A percentile compares a stretch with the other conserved stretches of the same genome.
These are phyloP conservation scores for Heliconius sara DNA, from an alignment of 2,888 invertebrate genomes.

Conservation along the genomic window DNA sequence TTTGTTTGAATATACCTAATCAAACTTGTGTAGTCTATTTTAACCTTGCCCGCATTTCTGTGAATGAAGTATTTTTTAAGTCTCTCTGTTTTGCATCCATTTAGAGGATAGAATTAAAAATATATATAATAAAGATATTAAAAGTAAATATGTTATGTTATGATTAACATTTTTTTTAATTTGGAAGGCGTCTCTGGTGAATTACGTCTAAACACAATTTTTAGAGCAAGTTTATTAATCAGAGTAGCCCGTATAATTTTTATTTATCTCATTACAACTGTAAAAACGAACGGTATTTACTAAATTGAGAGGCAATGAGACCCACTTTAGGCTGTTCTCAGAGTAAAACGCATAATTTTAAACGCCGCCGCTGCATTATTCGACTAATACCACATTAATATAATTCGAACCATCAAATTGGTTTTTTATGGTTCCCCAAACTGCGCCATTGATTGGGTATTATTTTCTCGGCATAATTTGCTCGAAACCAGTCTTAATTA, in stretches of 20 bases:
- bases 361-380: slow-evolving; percentile 39
- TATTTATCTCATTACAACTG: slow-evolving; percentile 45
- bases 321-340: slow-evolving; percentile 44
- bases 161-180: background rate
- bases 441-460: slow-evolving; percentile 4
- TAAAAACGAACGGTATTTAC: slow-evolving; percentile 46
- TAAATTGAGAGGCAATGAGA: slow-evolving; percentile 43
- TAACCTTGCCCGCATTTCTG: background rate
- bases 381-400: slow-evolving; percentile 29
- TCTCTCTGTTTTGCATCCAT: background rate
- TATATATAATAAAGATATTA: background rate
- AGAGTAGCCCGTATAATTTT: slow-evolving; percentile 30
- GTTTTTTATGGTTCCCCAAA: slow-evolving; percentile 12
- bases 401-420: slow-evolving; percentile 18
- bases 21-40: background rate
- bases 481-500: background rate
- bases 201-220: background rate
- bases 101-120: background rate
- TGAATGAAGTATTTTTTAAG: background rate
- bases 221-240: slow-evolving; percentile 20
- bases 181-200: background rate
- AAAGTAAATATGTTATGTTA: background rate
- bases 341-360: slow-evolving; percentile 40
- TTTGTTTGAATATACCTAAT: background rate
- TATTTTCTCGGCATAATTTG: background rate